Evolutionary conservation across 2,113 vertebrate genomes (phyloP).

Genomic region (Azemiops feae): DNA sequence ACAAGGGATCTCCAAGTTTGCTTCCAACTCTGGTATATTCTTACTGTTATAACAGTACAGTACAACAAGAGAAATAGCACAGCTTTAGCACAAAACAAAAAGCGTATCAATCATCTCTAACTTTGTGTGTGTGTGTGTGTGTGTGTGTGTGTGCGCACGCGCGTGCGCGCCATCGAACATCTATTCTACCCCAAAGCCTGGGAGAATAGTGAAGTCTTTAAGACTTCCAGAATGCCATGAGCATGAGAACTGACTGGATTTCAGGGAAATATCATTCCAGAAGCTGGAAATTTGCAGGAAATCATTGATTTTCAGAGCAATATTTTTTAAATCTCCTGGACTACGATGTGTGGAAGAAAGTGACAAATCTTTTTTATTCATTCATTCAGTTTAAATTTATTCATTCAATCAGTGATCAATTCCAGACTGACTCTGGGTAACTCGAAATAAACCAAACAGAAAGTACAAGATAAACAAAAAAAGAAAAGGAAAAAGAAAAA

Average conservation of each 20-base stretch:
- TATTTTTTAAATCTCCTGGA: neutral
- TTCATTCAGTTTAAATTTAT: neutral
- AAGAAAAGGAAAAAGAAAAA: too few relatives aligned
- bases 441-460: neutral
- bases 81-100: neutral
- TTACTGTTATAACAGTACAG: neutral
- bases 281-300: neutral
- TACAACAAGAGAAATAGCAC: neutral
- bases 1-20: neutral
- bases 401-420: neutral
- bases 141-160: neutral
- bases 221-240: neutral
- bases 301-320: neutral
- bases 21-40: neutral
- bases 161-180: neutral
- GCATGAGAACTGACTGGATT: neutral
- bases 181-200: neutral
- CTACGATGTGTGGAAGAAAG: neutral
- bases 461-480: neutral
- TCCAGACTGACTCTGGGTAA: neutral
- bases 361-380: neutral
- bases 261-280: neutral
- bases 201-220: neutral
- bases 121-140: neutral
- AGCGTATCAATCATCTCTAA: neutral